Base-by-base conservation (phyloP, 2,113 vertebrate genomes). In the Otis tarda region DNA sequence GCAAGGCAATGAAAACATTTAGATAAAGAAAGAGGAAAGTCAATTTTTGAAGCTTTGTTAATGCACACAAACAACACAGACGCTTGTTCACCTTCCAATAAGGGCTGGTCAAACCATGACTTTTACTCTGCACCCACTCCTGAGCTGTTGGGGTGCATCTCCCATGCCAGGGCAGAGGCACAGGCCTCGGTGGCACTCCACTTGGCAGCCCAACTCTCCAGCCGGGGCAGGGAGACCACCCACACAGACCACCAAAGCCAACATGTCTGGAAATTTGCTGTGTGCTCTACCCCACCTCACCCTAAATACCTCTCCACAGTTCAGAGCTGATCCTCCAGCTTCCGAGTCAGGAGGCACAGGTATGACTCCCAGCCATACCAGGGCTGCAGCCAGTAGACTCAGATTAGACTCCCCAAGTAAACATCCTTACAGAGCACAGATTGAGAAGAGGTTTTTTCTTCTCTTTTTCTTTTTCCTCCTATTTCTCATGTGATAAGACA, bases 181-280 rank as follows among this genome's bases (percentile, higher is more conserved):
- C 2, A 0, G 27, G 7, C 10, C 16, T 30, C 5, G 0, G 30
- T 33, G 24, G 2, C 35, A 53, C 30, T 30, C 20, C 9, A 1
- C 4, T 39, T 55, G 37, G 10, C 8, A 71, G 9, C 52, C 24
- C n/a, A 57, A 3, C 8, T 61, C 64, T 67, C n/a, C 43, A 68
- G 5, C 2, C 2, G 3, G 17, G 10, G 30, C 69, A 78, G 6
- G 15, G 3, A 45, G 1, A 31, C 3, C 2, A 3, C 5, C 14
- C 19, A 22, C n/a, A 27, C 27, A 5, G 22, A 28, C 17, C 14
- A 50, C 7, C 0, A 13, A 79, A 85, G 14, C 3, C 8, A 79
- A 52, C n/a, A 27, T 2, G 1, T 17, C 27, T 39, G 16, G 16
- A 71, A 83, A 78, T 63, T 41, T 57, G 6, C n/a, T 61, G 10